A percentile compares a stretch with the other conserved stretches of the same genome.
Evolutionary conservation across 2,113 vertebrate species (phyloP).

Genomic region (Cairina moschata): DNA sequence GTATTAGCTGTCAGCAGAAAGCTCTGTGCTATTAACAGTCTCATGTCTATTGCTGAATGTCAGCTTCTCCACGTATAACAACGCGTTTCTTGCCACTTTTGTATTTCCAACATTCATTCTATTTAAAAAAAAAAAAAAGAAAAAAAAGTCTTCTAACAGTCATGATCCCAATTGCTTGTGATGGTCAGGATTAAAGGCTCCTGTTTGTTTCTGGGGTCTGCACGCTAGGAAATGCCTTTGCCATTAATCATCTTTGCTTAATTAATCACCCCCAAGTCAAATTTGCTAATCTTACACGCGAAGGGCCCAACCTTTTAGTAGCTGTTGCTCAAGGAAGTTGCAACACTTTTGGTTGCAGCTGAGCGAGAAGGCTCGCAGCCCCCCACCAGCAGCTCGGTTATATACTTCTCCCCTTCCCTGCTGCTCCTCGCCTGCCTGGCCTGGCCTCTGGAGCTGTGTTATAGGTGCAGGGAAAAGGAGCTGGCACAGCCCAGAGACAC

Average conservation of each 20-base stretch:
- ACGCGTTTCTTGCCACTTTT: neutral
- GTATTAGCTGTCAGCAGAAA: constrained; percentile 18
- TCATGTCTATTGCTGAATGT: neutral
- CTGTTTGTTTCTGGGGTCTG: neutral
- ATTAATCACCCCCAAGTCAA: neutral
- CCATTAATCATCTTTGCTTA: neutral
- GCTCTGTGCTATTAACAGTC: neutral
- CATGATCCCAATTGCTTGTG: neutral
- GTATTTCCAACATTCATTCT: neutral
- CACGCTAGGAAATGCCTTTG: neutral
- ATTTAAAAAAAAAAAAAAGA: neutral
- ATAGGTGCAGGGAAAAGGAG: neutral
- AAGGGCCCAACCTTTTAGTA: neutral
- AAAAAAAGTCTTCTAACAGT: neutral
- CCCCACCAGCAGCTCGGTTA: neutral
- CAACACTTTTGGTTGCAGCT: neutral
- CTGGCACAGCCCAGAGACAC: fast-evolving
- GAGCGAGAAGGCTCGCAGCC: neutral
- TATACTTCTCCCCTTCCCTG: neutral
- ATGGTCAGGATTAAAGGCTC: neutral
- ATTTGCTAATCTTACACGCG: neutral
- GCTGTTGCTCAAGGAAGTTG: neutral
- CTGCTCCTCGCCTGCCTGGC: neutral
- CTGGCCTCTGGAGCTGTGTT: neutral
- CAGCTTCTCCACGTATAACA: neutral